Percentiles rank a stretch among this genome's conserved stretches.
These are phyloP conservation scores for Halichondria panicea DNA, from an alignment of 37 sponge, comb jelly and placozoan species.

Conservation along the genomic window DNA sequence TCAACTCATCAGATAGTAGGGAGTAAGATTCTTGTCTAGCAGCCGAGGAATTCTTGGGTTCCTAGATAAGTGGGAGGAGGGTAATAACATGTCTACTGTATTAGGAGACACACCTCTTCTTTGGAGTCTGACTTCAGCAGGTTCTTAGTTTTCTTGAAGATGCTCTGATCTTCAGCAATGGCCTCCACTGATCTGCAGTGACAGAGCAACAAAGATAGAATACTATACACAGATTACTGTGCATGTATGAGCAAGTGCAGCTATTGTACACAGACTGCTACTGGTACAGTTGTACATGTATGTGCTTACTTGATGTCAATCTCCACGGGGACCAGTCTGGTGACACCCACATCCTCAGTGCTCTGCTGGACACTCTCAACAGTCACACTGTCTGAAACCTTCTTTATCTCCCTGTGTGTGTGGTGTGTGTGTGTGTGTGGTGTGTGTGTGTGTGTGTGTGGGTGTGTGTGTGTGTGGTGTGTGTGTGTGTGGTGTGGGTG, in stretches of 20 bases:
- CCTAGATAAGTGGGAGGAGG: background rate
- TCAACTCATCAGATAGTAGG: conserved; percentile 46
- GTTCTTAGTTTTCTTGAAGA: conserved; percentile 36
- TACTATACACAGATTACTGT: background rate
- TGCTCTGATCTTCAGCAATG: conserved; percentile 9
- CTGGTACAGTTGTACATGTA: background rate
- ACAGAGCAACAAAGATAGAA: background rate
- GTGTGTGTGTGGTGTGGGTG: too few species aligned
- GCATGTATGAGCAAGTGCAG: background rate
- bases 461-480: too few species aligned
- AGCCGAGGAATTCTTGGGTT: background rate
- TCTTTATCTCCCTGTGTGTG: conserved; percentile 15
- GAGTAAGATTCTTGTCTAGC: conserved; percentile 44
- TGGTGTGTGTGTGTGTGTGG: too few species aligned
- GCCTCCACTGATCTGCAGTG: conserved; percentile 18
- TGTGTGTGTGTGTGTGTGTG: too few species aligned
- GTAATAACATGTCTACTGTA: background rate
- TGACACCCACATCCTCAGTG: conserved; percentile 68
- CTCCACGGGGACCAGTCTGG: conserved; percentile 35
- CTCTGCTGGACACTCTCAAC: conserved; percentile 36
- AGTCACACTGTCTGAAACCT: background rate
- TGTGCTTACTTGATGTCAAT: conserved; percentile 29
- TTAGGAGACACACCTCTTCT: background rate
- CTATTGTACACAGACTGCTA: conserved; percentile 5
- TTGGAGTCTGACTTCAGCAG: background rate